Conservation (phyloP, 1,140 invertebrate species). For the Arion vulgaris region DNA sequence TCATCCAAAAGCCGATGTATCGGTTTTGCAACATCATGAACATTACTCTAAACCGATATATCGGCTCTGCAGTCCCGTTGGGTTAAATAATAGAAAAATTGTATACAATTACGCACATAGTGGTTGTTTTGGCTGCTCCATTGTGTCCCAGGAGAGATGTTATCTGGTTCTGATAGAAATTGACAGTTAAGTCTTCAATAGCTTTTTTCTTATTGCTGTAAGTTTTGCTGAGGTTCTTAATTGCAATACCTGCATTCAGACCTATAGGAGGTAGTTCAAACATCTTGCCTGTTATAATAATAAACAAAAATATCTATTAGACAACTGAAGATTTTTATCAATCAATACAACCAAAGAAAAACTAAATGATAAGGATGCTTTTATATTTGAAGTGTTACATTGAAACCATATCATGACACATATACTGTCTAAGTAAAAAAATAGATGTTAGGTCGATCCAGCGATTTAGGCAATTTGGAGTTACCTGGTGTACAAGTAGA, state of each 20-base stretch:
- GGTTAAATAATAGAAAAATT: too few species aligned
- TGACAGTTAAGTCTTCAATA: constrained; percentile 81
- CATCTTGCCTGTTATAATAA: constrained; percentile 38
- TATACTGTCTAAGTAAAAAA: too few species aligned
- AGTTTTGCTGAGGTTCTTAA: constrained; percentile 59
- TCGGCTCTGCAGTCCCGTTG: too few species aligned
- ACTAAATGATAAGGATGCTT: neutral
- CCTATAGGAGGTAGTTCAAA: constrained; percentile 41
- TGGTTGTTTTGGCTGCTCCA: constrained; percentile 78
- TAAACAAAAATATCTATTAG: neutral
- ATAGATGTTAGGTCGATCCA: too few species aligned
- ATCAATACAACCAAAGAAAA: neutral
- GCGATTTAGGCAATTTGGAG: too few species aligned
- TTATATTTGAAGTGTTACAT: too few species aligned
- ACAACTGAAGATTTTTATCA: neutral
- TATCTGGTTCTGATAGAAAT: constrained; percentile 79
- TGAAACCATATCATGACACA: too few species aligned
- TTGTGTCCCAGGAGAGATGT: constrained; percentile 77
- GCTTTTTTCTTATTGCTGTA: constrained; percentile 58
- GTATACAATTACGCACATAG: constrained; percentile 75
- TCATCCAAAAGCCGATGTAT: too few species aligned
- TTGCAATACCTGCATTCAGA: constrained; percentile 57
- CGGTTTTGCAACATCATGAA: too few species aligned
- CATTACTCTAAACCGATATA: too few species aligned
- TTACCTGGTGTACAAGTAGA: too few species aligned